A percentile compares a stretch with the other conserved stretches of the same genome.
Evolutionary conservation across 2,888 invertebrate species (phyloP).

Genomic region (Andrena flavipes): DNA sequence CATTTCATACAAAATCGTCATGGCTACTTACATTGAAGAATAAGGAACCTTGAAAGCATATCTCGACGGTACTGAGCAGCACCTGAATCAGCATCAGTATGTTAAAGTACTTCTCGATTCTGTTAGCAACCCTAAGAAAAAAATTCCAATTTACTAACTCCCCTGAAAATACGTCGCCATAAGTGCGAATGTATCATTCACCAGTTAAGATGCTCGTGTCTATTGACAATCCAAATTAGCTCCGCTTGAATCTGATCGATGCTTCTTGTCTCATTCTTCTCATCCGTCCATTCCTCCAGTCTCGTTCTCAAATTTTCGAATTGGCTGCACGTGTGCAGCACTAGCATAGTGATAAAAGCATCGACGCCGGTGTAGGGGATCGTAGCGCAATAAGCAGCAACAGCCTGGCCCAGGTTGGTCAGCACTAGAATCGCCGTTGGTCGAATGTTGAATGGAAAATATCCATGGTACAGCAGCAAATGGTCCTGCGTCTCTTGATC

Average conservation of each 20-base stretch:
- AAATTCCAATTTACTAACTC: neutral
- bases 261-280: neutral
- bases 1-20: too few relatives aligned
- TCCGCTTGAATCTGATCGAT: slow-evolving; percentile 21
- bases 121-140: slow-evolving; percentile 60
- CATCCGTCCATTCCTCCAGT: slow-evolving; percentile 32
- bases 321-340: slow-evolving; percentile 66
- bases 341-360: slow-evolving; percentile 67
- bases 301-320: slow-evolving; percentile 45
- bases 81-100: slow-evolving; percentile 70
- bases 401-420: slow-evolving; percentile 46
- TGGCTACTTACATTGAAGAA: slow-evolving; percentile 65
- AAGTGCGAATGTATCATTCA: neutral
- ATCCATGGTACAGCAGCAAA: slow-evolving; percentile 42
- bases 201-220: slow-evolving; percentile 62
- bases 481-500: neutral
- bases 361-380: slow-evolving; percentile 63
- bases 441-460: slow-evolving; percentile 56
- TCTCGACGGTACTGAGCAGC: slow-evolving; percentile 67
- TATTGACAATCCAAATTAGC: slow-evolving; percentile 54
- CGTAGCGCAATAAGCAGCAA: slow-evolving; percentile 45
- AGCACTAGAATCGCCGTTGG: slow-evolving; percentile 31
- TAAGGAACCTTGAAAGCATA: slow-evolving; percentile 74
- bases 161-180: neutral
- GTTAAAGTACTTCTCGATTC: slow-evolving; percentile 73